phyloP scores from a whole-genome alignment of 2,888 invertebrate genomes.

The Cryptocephalus moraei region DNA sequence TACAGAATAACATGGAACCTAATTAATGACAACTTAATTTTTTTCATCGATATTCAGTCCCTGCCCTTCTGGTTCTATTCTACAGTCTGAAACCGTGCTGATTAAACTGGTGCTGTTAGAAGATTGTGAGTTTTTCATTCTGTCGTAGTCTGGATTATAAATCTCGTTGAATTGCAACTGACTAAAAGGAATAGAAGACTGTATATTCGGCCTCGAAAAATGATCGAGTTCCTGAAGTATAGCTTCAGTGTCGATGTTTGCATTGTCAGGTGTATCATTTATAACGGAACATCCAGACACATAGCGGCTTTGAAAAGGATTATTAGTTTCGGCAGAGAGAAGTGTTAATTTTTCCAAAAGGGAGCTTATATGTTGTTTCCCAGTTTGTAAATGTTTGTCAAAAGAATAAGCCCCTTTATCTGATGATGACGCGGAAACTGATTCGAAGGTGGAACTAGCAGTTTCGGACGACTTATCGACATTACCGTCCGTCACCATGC shows the following conservation, averaged over 20 bases:
- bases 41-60: constrained; percentile 13
- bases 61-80: constrained; percentile 20
- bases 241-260: constrained; percentile 16
- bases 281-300: constrained; percentile 33
- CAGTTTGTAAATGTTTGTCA: constrained; percentile 11
- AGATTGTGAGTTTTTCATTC: constrained; percentile 1
- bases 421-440: no score
- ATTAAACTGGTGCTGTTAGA: constrained; percentile 18
- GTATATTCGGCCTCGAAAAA: constrained; percentile 22
- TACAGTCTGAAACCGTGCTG: constrained; percentile 17
- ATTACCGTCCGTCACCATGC: no score
- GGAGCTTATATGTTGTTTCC: constrained; percentile 32
- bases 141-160: constrained; percentile 5
- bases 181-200: constrained; percentile 15
- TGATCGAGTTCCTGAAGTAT: constrained; percentile 21
- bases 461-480: no score
- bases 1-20: no score
- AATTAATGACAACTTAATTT: not conserved
- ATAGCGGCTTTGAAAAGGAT: constrained; percentile 24
- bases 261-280: constrained; percentile 12
- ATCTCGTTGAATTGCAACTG: constrained; percentile 14
- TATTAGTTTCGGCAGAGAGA: constrained; percentile 16
- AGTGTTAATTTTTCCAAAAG: constrained; percentile 32
- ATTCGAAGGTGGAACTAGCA: no score
- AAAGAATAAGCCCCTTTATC: not conserved